phyloP scores from a whole-genome alignment of 2,113 vertebrate genomes.

The Cyphomyrus plagiostoma region DNA sequence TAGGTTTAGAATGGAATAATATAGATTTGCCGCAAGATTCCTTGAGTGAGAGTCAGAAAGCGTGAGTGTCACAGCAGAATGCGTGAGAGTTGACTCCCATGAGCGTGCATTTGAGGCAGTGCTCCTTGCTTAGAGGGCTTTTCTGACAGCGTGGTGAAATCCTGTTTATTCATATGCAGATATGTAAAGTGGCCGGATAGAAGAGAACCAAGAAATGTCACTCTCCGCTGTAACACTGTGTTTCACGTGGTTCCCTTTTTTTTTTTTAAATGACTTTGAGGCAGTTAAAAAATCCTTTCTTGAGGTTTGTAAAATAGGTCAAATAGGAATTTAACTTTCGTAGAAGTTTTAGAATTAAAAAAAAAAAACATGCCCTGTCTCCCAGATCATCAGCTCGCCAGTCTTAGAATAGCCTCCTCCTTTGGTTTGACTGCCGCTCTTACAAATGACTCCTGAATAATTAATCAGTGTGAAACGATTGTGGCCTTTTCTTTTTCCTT shows the following conservation, averaged over 20 bases:
- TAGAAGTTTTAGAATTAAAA: constrained; percentile 22
- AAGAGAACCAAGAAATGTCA: background rate
- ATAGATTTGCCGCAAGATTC: too few relatives aligned
- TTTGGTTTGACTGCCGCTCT: constrained; percentile 53
- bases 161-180: background rate
- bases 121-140: background rate
- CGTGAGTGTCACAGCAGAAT: too few relatives aligned
- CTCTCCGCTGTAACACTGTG: background rate
- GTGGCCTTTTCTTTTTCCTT: constrained; percentile 54
- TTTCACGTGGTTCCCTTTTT: background rate
- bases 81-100: background rate
- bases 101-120: background rate
- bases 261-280: background rate
- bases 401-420: constrained; percentile 61
- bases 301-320: constrained; percentile 41
- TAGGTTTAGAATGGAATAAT: too few relatives aligned
- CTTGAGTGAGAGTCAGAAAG: too few relatives aligned
- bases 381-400: constrained; percentile 56
- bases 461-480: constrained; percentile 72
- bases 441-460: constrained; percentile 73
- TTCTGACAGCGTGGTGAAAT: background rate
- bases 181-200: background rate
- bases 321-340: constrained; percentile 48
- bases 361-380: constrained; percentile 46
- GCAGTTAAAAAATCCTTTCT: constrained; percentile 25